Evolutionary conservation across 2,888 invertebrate genomes (phyloP).

Genomic region (Tuta absoluta): DNA sequence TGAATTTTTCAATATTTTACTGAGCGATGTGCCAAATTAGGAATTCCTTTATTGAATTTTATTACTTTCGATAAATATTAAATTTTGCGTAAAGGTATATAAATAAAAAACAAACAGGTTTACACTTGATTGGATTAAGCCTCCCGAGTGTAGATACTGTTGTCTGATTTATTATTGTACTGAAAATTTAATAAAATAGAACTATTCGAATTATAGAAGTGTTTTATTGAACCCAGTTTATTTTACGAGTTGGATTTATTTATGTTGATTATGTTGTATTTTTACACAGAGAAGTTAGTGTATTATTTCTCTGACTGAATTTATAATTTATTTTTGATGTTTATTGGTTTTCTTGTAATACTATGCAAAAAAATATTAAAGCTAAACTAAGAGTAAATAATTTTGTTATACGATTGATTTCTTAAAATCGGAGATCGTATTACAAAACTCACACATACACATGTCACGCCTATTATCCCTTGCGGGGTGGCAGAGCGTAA

Average conservation of each 20-base stretch:
- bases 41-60: slow-evolving; percentile 34
- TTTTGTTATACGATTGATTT: background rate
- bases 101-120: slow-evolving; percentile 63
- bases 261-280: too few relatives aligned
- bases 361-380: slow-evolving; percentile 33
- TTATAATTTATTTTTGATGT: too few relatives aligned
- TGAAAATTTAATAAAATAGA: slow-evolving; percentile 73
- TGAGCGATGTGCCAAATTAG: slow-evolving; percentile 42
- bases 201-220: slow-evolving; percentile 59
- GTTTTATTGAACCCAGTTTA: slow-evolving; percentile 45
- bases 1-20: slow-evolving; percentile 26
- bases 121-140: slow-evolving; percentile 55
- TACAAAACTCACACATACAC: too few relatives aligned
- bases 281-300: too few relatives aligned
- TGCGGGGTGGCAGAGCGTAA: too few relatives aligned
- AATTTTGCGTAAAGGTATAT: slow-evolving; percentile 48
- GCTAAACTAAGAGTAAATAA: background rate
- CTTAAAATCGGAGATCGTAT: too few relatives aligned
- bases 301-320: too few relatives aligned
- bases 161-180: slow-evolving; percentile 74
- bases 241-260: background rate
- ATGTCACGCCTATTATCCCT: too few relatives aligned
- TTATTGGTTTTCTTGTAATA: too few relatives aligned
- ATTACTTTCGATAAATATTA: slow-evolving; percentile 33
- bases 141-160: slow-evolving; percentile 76